phyloP scores from a whole-genome alignment of 1,140 invertebrate species.

The Drosophila bifasciata region DNA sequence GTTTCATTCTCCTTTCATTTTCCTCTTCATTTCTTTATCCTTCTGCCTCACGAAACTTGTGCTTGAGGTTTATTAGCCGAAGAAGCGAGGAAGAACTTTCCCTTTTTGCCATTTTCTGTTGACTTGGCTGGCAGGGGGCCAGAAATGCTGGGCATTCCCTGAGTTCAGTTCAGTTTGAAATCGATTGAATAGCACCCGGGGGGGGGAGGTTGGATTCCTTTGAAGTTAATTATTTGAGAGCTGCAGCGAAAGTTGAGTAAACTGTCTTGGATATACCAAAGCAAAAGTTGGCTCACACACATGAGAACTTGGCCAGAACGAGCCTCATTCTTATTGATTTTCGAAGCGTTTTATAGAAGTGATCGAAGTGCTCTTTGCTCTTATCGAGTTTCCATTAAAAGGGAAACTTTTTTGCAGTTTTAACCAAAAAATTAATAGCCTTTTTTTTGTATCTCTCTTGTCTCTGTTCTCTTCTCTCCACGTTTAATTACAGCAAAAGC shows the following conservation, averaged over 20 bases:
- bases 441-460: background rate
- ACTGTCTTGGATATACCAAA: constrained; percentile 45
- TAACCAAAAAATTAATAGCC: constrained; percentile 6
- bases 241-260: constrained; percentile 39
- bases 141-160: constrained; percentile 47
- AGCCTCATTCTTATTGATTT: constrained; percentile 27
- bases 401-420: no score
- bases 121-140: constrained; percentile 30
- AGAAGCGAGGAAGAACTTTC: constrained; percentile 9
- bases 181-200: constrained; percentile 41
- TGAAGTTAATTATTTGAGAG: constrained; percentile 53
- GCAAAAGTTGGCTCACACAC: constrained; percentile 34
- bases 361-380: no score
- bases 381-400: no score
- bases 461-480: constrained; percentile 22
- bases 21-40: constrained; percentile 1
- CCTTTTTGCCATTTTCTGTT: constrained; percentile 7
- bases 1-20: no score
- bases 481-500: constrained; percentile 85
- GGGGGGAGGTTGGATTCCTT: constrained; percentile 26
- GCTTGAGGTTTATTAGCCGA: constrained; percentile 65
- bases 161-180: constrained; percentile 46
- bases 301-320: constrained; percentile 34
- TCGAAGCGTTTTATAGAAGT: no score
- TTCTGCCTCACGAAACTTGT: constrained; percentile 26